Percentiles rank a stretch among this genome's conserved stretches.
These are phyloP conservation scores for Tetranychus piercei DNA, from an alignment of 2,888 invertebrate species.

Conservation along the genomic window DNA sequence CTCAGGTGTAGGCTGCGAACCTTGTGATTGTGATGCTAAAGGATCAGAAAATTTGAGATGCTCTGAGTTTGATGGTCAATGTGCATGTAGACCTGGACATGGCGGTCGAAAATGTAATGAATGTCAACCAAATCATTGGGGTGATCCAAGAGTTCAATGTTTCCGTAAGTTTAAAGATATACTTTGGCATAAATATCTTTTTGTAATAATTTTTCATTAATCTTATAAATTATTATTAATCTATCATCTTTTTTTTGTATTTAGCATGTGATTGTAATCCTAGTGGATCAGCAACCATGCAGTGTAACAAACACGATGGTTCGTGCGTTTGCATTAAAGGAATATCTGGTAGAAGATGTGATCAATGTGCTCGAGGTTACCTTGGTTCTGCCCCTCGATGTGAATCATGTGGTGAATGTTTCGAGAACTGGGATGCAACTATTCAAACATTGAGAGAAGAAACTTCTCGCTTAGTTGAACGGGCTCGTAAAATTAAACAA, in stretches of 20 bases:
- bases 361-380: constrained; percentile 76
- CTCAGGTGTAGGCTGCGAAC: constrained; percentile 75
- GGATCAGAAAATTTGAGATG: constrained; percentile 66
- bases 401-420: constrained; percentile 90
- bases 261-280: constrained; percentile 70
- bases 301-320: constrained; percentile 79
- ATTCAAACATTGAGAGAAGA: constrained; percentile 53
- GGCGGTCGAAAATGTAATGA: constrained; percentile 89
- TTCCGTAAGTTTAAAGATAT: constrained; percentile 38
- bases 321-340: constrained; percentile 76
- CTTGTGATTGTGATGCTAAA: constrained; percentile 72
- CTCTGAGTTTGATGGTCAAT: constrained; percentile 78
- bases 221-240: too few relatives aligned
- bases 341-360: constrained; percentile 84
- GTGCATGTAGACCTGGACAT: constrained; percentile 68
- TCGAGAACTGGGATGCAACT: constrained; percentile 88
- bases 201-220: background rate
- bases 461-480: constrained; percentile 58
- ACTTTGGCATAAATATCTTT: background rate
- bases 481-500: constrained; percentile 79
- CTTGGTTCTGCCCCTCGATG: constrained; percentile 77
- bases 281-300: constrained; percentile 60
- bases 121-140: constrained; percentile 84
- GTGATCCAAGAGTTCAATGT: constrained; percentile 72
- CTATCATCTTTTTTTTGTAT: constrained; percentile 17